phyloP scores from a whole-genome alignment of 2,888 invertebrate genomes.

The Dusona sp. region DNA sequence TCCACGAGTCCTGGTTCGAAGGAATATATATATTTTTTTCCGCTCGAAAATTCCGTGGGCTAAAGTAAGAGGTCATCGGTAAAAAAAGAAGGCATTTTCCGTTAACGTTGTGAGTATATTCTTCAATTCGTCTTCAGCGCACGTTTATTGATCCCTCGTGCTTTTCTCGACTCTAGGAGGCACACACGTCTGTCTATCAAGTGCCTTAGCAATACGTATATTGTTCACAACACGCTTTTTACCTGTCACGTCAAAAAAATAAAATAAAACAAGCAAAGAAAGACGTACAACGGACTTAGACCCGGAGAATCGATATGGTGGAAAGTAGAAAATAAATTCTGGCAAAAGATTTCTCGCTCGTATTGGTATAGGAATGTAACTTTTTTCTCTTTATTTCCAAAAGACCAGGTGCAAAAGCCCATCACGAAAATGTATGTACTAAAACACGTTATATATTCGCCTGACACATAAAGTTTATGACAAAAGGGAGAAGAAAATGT shows the following conservation, averaged over 20 bases:
- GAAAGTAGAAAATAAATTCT: conserved; percentile 23
- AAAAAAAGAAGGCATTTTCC: conserved; percentile 7
- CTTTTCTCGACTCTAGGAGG: conserved; percentile 31
- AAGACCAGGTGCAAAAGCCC: conserved; percentile 22
- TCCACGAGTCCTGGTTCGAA: no score
- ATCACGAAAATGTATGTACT: background rate
- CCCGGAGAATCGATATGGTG: conserved; percentile 19
- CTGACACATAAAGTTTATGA: conserved; percentile 18
- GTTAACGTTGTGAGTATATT: conserved; percentile 19
- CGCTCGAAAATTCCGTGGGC: background rate
- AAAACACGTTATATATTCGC: conserved; percentile 22
- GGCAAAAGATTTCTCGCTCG: background rate
- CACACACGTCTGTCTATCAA: conserved; percentile 27
- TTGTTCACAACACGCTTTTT: conserved; percentile 19
- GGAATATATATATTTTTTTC: background rate
- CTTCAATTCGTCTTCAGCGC: conserved; percentile 37
- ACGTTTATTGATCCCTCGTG: conserved; percentile 53
- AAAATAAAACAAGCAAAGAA: background rate
- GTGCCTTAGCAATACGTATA: conserved; percentile 1
- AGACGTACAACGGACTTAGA: background rate
- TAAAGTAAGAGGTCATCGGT: background rate
- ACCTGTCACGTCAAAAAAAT: conserved; percentile 37
- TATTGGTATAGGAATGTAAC: background rate
- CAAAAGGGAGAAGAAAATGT: conserved; percentile 18
- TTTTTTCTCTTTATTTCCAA: conserved; percentile 11